Conservation (phyloP, 2,113 vertebrate species). For the Cervus canadensis region DNA sequence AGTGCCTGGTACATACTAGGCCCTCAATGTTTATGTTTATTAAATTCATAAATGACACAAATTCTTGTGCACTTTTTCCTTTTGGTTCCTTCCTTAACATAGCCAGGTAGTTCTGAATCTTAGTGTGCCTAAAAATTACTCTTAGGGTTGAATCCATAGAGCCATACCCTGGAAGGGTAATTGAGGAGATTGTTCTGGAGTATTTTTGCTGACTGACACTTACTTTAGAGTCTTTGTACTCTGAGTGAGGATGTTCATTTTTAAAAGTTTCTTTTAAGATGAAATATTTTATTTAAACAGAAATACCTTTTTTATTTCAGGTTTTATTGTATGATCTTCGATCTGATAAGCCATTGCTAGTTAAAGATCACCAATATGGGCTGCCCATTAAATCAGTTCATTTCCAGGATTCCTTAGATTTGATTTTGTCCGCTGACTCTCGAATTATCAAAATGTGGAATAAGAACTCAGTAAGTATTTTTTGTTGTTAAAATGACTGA, state of each 20-base stretch:
- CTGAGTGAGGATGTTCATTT: neutral
- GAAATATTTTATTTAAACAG: neutral
- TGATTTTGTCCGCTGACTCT: conserved; percentile 94
- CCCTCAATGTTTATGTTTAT: neutral
- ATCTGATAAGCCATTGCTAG: conserved; percentile 89
- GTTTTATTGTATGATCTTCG: conserved; percentile 96
- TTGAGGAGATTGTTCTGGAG: neutral
- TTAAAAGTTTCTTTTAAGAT: neutral
- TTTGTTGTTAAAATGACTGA: neutral
- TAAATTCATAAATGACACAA: neutral
- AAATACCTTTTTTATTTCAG: conserved; percentile 72
- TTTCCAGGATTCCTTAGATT: conserved; percentile 90
- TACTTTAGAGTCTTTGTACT: neutral
- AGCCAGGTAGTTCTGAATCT: neutral
- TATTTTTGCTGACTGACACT: neutral
- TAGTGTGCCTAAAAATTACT: neutral
- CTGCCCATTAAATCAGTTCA: conserved; percentile 93
- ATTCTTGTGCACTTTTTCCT: neutral
- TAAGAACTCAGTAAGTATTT: conserved; percentile 88
- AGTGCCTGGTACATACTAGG: neutral
- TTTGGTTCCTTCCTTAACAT: neutral
- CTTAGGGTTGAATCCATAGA: neutral
- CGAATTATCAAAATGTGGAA: conserved; percentile 98
- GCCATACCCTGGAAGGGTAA: too few species aligned
- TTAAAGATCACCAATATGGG: conserved; percentile 96